Conservation (phyloP, 2,113 vertebrate species). For the Blennius ocellaris region DNA sequence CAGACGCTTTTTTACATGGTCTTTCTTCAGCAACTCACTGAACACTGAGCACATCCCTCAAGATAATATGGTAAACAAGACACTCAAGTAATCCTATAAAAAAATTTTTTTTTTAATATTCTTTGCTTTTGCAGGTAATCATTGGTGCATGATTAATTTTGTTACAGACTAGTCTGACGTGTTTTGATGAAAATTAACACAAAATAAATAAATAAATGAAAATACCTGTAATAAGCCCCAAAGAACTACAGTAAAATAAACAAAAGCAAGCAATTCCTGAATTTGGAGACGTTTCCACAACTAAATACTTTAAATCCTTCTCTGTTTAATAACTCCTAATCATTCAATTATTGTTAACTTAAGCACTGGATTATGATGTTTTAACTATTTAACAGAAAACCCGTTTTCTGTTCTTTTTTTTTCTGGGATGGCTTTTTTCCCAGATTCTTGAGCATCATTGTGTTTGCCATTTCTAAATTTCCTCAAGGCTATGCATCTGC, state of each 20-base stretch:
- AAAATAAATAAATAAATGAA: background rate
- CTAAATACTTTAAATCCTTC: background rate
- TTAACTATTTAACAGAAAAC: background rate
- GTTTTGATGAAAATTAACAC: background rate
- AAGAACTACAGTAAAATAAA: background rate
- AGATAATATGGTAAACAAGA: background rate
- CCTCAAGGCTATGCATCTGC: conserved; percentile 78
- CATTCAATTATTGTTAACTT: background rate
- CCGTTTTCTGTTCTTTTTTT: background rate
- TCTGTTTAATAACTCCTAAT: background rate
- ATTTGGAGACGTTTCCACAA: background rate
- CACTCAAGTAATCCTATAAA: background rate
- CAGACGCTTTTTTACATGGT: conserved; percentile 8
- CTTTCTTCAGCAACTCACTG: conserved; percentile 17
- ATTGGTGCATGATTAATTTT: background rate
- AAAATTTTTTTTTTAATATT: too few relatives aligned
- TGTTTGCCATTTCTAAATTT: conserved; percentile 77
- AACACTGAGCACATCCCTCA: conserved; percentile 26
- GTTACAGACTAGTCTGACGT: background rate
- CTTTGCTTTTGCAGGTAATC: too few relatives aligned
- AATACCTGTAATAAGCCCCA: background rate
- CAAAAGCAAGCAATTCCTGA: background rate
- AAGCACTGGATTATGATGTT: background rate
- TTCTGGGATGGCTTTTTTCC: conserved; percentile 29
- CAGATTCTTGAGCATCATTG: conserved; percentile 75